Evolutionary conservation across 2,888 invertebrate genomes (phyloP).

Genomic region (Lysandra bellargus): DNA sequence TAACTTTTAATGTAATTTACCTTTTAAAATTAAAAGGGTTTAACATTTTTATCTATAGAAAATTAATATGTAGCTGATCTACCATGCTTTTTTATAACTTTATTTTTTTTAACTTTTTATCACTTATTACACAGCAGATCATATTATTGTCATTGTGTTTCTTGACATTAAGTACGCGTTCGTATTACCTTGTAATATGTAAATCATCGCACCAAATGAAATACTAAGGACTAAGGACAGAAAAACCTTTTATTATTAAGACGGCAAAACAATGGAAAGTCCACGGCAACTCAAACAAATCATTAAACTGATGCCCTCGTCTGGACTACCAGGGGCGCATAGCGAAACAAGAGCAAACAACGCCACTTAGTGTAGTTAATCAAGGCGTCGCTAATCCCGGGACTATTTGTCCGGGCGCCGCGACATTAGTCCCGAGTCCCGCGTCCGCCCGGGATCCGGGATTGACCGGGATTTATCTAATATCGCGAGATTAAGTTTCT

Average conservation of each 20-base stretch:
- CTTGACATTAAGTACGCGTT: too few species aligned
- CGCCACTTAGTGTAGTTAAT: conserved; percentile 68
- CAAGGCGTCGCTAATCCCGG: conserved; percentile 67
- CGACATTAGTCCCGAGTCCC: conserved; percentile 74
- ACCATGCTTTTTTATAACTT: too few species aligned
- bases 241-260: not conserved
- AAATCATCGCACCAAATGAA: not conserved
- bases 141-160: too few species aligned
- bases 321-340: conserved; percentile 67
- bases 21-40: too few species aligned
- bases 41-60: too few species aligned
- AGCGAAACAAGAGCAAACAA: conserved; percentile 61
- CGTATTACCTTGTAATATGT: not conserved
- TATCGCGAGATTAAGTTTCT: conserved; percentile 50
- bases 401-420: conserved; percentile 67
- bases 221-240: not conserved
- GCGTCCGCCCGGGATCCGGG: conserved; percentile 54
- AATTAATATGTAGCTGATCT: too few species aligned
- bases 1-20: not conserved
- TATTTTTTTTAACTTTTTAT: too few species aligned
- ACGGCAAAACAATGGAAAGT: not conserved
- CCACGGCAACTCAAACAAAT: not conserved
- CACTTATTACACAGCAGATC: too few species aligned
- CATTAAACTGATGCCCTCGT: conserved; percentile 26
- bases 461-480: conserved; percentile 54